These are phyloP conservation scores for Naja naja DNA, from an alignment of 2,113 vertebrate species.

Conservation along the genomic window DNA sequence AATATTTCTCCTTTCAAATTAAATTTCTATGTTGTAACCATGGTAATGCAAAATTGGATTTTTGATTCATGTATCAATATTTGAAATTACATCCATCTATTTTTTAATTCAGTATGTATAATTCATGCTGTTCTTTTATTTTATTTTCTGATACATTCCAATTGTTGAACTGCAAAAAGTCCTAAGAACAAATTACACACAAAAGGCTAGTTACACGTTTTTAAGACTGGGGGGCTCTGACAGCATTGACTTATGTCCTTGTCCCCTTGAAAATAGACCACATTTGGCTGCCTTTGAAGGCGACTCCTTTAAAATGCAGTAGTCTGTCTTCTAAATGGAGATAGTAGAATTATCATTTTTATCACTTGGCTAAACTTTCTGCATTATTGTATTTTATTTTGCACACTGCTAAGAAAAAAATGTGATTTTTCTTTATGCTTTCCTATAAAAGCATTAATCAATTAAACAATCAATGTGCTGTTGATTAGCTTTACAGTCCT, in stretches of 20 bases:
- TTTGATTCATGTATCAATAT: slow-evolving; percentile 10
- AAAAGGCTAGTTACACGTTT: too few species aligned
- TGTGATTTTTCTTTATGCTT: background rate
- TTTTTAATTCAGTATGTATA: slow-evolving; percentile 1
- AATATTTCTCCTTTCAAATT: background rate
- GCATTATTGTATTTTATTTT: background rate
- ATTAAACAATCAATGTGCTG: background rate
- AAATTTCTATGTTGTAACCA: slow-evolving; percentile 10
- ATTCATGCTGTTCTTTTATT: background rate
- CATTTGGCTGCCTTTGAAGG: background rate
- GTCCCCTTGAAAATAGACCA: background rate
- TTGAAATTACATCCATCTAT: background rate
- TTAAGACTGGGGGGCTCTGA: background rate
- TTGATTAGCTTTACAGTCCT: background rate
- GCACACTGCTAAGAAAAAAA: background rate
- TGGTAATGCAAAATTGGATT: background rate
- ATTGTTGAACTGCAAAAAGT: background rate
- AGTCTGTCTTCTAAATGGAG: background rate
- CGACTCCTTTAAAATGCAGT: background rate
- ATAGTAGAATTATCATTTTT: background rate
- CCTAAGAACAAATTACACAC: background rate
- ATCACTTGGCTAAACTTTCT: background rate
- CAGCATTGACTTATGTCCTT: background rate
- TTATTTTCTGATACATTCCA: background rate
- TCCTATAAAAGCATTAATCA: background rate